Evolutionary conservation across 2,797 vertebrate species (phyloP), one percentile per base, ranked within the genome.

Genomic region (Lithobates pipiens): DNA sequence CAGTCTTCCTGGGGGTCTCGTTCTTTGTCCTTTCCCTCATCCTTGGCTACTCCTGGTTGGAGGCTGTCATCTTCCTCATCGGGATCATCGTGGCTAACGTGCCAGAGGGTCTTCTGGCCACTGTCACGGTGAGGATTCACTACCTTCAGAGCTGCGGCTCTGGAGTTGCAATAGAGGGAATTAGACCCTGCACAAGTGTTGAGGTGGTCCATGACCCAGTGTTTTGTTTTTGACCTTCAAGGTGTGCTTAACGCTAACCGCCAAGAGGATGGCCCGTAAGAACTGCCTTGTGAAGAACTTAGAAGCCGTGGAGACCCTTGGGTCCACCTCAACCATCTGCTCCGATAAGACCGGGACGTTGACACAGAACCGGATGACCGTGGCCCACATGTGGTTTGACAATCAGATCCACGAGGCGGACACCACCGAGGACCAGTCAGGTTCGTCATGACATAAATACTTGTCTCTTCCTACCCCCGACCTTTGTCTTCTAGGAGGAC

Each of bases 271-370:
- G 97, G 97, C 97, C 0, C 93, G 96, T 69, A 98, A 98, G 94
- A 98, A 98, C 93, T 98, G 97, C 84, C 93, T 98, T 88, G 97
- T 98, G 89, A 98, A 98, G 94, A 98, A 98, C 91, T 91, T 98
- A 89, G 97, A 98, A 92, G 97, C 97, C 0, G 97, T 98, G 76
- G 97, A 98, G 95, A 98, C 97, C 0, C 84, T 93, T 82, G 92
- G 90, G 34, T 95, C 94, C 83, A 95, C 94, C 0, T 95, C 94
- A 34, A 94, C 94, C 89, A 95, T 95, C 92, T 95, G 94, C 90
- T 95, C 94, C 0, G 94, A 98, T 92, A 98, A 98, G 93, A 98
- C 97, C 0, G 97, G 97, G 70, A 98, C 97, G 75, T 94, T 99
- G 88, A 99, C 97, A 88, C 88, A 98, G 94, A 98, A 98, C 94